phyloP scores from a whole-genome alignment of 1,140 invertebrate genomes.

The Formica selysi region DNA sequence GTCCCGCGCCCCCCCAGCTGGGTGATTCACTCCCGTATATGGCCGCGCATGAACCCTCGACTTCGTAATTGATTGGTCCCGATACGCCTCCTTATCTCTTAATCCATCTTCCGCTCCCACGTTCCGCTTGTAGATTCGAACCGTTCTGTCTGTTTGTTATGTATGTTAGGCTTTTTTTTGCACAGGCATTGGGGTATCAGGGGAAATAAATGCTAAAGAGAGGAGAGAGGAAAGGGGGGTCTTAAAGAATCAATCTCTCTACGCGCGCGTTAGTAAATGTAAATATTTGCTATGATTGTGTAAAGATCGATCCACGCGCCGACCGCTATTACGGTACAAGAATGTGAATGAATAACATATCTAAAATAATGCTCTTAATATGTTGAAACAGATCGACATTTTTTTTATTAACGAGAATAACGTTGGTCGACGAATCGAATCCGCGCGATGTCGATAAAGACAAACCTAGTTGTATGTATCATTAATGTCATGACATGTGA shows the following conservation, averaged over 20 bases:
- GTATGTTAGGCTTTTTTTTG: constrained; percentile 49
- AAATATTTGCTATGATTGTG: constrained; percentile 82
- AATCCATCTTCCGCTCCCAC: constrained; percentile 81
- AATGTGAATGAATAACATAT: constrained; percentile 76
- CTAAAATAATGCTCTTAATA: constrained; percentile 70
- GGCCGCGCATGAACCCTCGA: constrained; percentile 76
- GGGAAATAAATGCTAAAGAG: constrained; percentile 23
- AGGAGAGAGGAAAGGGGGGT: constrained; percentile 48
- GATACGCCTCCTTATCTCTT: constrained; percentile 85
- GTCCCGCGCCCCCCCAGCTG: not conserved
- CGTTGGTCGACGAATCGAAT: not conserved
- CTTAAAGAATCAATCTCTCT: constrained; percentile 81
- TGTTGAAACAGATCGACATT: constrained; percentile 38
- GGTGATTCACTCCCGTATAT: constrained; percentile 71
- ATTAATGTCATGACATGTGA: too few relatives aligned
- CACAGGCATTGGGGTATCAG: constrained; percentile 20
- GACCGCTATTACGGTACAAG: constrained; percentile 52
- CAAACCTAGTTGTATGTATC: constrained; percentile 22
- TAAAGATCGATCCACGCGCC: constrained; percentile 73
- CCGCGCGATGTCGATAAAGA: constrained; percentile 1
- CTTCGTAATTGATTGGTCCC: constrained; percentile 84
- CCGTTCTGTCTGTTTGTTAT: constrained; percentile 71
- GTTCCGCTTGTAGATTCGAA: constrained; percentile 63
- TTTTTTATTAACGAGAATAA: constrained; percentile 15
- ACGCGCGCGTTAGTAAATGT: constrained; percentile 70